Evolutionary conservation across 2,797 vertebrate species (phyloP).

Genomic region (Phoeniculus purpureus): DNA sequence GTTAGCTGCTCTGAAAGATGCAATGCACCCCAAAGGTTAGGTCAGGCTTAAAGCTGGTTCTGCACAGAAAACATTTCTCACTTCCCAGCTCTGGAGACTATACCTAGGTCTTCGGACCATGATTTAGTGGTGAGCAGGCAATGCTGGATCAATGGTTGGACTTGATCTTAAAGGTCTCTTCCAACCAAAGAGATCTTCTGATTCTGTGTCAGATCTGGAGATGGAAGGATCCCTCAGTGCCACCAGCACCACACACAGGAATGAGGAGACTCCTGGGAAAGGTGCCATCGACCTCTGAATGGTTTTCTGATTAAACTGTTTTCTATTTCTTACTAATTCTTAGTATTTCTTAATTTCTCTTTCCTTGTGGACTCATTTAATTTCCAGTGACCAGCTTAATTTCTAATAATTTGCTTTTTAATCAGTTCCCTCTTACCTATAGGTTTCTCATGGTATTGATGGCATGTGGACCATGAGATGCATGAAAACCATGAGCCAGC

Average conservation of each 20-base stretch:
- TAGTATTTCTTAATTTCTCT: neutral
- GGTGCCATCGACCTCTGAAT: neutral
- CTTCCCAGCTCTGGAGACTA: neutral
- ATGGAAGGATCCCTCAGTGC: neutral
- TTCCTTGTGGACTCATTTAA: neutral
- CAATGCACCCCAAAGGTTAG: neutral
- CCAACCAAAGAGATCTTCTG: no score
- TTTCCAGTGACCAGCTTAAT: neutral
- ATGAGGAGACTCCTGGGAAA: neutral
- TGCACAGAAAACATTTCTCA: neutral
- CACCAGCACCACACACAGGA: accelerated
- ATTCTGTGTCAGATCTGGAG: neutral
- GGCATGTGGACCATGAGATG: neutral
- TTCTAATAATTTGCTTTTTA: neutral
- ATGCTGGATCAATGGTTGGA: no score
- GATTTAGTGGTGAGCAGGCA: no score
- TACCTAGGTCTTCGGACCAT: no score
- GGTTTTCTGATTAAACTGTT: neutral
- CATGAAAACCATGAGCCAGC: no score
- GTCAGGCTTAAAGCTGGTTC: neutral
- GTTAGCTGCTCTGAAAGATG: neutral
- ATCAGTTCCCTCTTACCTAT: neutral
- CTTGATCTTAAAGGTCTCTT: no score
- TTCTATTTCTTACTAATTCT: no score
- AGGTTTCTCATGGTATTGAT: neutral